Percentiles rank a stretch among this genome's conserved stretches.
Evolutionary conservation across 2,888 invertebrate species (phyloP).

Genomic region (Drosophila eohydei): DNA sequence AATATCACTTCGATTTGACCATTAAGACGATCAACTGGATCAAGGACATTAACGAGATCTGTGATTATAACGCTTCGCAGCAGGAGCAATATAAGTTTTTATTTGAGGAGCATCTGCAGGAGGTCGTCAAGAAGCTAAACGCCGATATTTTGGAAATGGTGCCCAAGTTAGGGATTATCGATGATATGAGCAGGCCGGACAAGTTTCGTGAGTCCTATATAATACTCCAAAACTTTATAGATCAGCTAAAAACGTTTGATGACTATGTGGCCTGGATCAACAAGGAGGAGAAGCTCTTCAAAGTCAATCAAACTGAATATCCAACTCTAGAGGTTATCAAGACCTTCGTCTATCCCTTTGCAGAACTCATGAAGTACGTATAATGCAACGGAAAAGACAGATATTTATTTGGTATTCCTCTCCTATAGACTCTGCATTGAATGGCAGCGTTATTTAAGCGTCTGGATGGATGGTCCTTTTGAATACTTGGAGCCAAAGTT

Average conservation of each 20-base stretch:
- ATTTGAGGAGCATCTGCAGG: conserved; percentile 92
- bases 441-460: conserved; percentile 93
- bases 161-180: conserved; percentile 91
- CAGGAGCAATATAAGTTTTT: conserved; percentile 93
- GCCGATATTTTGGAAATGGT: conserved; percentile 89
- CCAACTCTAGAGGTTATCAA: conserved; percentile 92
- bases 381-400: background rate
- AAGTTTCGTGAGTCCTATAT: conserved; percentile 92
- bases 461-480: conserved; percentile 97
- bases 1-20: conserved; percentile 92
- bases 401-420: background rate
- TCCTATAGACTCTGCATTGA: conserved; percentile 86
- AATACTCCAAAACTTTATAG: conserved; percentile 90
- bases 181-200: conserved; percentile 93
- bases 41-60: conserved; percentile 91
- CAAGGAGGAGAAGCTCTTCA: conserved; percentile 93
- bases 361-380: conserved; percentile 88
- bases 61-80: conserved; percentile 90
- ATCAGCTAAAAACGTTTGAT: conserved; percentile 90
- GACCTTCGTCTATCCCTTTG: conserved; percentile 89
- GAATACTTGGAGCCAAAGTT: conserved; percentile 91
- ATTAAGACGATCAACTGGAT: conserved; percentile 94
- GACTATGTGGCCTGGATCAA: conserved; percentile 94
- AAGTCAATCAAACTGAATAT: conserved; percentile 91
- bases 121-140: conserved; percentile 89